phyloP scores from a whole-genome alignment of 2,113 vertebrate genomes.

The Calidris pygmaea region DNA sequence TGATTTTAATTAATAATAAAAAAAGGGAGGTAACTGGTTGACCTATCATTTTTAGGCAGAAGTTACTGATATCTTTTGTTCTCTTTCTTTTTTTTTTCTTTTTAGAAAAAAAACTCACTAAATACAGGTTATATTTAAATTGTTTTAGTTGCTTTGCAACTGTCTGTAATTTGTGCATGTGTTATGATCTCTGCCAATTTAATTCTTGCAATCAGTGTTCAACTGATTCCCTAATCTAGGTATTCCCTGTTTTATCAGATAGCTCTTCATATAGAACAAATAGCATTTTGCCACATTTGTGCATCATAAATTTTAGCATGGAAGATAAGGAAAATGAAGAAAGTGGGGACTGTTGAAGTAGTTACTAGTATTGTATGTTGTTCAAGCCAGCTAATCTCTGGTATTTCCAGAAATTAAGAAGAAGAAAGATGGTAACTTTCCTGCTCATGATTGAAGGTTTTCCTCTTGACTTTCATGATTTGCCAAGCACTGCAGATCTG shows the following conservation, averaged over 20 bases:
- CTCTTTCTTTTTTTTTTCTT: background rate
- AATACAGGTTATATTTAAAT: background rate
- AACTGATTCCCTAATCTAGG: background rate
- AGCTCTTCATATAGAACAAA: background rate
- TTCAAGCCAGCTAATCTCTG: background rate
- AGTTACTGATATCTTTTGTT: background rate
- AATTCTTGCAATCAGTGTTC: background rate
- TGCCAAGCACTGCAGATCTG: background rate
- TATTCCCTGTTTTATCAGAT: background rate
- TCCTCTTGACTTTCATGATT: background rate
- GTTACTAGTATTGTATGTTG: background rate
- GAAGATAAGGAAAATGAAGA: background rate
- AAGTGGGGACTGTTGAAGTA: background rate
- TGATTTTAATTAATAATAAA: background rate
- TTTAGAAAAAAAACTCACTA: background rate
- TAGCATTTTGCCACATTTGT: background rate
- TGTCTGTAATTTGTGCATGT: background rate
- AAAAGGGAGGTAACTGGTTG: fast-evolving
- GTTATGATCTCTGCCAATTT: background rate
- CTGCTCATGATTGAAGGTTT: background rate
- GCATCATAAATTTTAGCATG: background rate
- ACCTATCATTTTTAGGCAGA: background rate
- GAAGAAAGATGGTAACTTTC: background rate
- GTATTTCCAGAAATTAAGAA: background rate
- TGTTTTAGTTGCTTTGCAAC: background rate